Evolutionary conservation across 2,113 vertebrate species (phyloP).

Genomic region (Eurypyga helias): DNA sequence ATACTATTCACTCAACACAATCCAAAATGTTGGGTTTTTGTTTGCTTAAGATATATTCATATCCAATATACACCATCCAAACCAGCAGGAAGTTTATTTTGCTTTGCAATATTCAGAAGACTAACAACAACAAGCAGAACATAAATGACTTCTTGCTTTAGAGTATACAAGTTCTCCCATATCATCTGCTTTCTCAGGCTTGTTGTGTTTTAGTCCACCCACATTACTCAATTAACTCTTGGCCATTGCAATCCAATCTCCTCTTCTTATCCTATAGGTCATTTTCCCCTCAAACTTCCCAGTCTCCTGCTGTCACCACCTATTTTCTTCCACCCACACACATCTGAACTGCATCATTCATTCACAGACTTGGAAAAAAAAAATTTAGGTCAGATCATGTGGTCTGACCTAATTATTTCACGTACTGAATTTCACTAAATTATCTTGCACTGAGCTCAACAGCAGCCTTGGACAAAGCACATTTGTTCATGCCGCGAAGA

Average conservation of each 20-base stretch:
- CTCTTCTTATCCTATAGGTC: constrained; percentile 3
- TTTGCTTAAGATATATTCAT: not conserved
- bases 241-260: not conserved
- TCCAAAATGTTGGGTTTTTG: not conserved
- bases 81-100: not conserved
- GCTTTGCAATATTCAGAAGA: not conserved
- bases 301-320: constrained; percentile 7
- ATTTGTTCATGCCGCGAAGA: not conserved
- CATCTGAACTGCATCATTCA: not conserved
- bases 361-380: constrained; percentile 7
- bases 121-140: not conserved
- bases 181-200: not conserved
- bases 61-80: not conserved
- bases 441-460: not conserved
- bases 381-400: constrained; percentile 1
- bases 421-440: constrained; percentile 14
- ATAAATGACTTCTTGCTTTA: not conserved
- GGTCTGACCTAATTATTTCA: constrained; percentile 24
- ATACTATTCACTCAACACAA: not conserved
- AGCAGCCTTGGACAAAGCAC: not conserved
- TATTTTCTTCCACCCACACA: not conserved
- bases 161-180: not conserved
- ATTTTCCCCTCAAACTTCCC: not conserved
- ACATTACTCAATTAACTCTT: not conserved
- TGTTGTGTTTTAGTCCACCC: not conserved